These are phyloP conservation scores for Leucopsar rothschildi DNA, from an alignment of 2,113 vertebrate species.

Conservation along the genomic window DNA sequence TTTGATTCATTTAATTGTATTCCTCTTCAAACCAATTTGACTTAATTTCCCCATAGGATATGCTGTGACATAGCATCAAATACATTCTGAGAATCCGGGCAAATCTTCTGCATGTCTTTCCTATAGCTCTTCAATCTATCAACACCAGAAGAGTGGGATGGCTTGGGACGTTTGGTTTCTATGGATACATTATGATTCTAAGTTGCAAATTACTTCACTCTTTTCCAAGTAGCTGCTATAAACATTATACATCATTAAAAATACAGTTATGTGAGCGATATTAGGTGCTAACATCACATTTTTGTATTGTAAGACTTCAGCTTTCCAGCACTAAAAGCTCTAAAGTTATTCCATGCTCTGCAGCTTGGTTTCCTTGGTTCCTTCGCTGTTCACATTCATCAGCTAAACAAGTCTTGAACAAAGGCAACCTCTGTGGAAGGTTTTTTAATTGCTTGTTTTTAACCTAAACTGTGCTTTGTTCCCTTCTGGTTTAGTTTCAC, in stretches of 20 bases:
- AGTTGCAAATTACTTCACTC: not conserved
- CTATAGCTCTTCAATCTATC: not conserved
- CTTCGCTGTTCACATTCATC: not conserved
- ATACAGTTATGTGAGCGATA: not conserved
- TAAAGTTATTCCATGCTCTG: not conserved
- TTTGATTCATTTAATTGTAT: conserved; percentile 29
- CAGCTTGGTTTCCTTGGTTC: not conserved
- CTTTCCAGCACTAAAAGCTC: not conserved
- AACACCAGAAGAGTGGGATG: not conserved
- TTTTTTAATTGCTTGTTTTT: not conserved
- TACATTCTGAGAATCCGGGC: not conserved
- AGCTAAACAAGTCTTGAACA: not conserved
- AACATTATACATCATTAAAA: not conserved
- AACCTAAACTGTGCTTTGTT: not conserved
- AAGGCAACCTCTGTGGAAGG: not conserved
- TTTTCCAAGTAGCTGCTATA: not conserved
- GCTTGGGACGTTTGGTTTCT: not conserved
- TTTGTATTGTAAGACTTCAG: not conserved
- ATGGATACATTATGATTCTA: not conserved
- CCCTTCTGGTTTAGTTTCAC: not conserved
- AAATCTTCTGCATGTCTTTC: not conserved
- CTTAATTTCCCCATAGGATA: conserved; percentile 36
- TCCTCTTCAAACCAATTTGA: conserved; percentile 5
- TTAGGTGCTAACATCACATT: not conserved
- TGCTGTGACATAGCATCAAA: not conserved